Percentiles rank a stretch among this genome's conserved stretches.
Conservation (phyloP, 2,113 vertebrate genomes). For the Salvelinus alpinus region DNA sequence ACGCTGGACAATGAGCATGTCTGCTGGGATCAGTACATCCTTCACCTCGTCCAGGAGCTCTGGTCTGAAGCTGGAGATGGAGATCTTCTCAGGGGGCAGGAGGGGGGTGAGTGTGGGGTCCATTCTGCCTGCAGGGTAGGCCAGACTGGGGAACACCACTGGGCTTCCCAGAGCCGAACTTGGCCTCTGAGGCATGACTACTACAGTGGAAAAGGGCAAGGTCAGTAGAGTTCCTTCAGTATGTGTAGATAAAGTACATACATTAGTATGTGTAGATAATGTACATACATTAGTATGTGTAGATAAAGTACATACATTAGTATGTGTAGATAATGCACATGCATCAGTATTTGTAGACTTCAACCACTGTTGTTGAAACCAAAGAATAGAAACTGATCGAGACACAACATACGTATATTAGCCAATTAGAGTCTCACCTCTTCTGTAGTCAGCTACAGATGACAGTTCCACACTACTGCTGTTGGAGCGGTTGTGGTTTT, state of each 20-base stretch:
- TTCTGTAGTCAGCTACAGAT: conserved; percentile 73
- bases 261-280: too few relatives aligned
- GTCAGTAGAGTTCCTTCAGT: too few relatives aligned
- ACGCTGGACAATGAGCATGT: conserved; percentile 80
- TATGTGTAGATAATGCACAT: too few relatives aligned
- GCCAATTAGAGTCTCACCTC: conserved; percentile 57
- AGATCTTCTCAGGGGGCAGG: conserved; percentile 79
- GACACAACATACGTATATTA: not conserved
- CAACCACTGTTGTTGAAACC: not conserved
- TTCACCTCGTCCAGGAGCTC: conserved; percentile 91
- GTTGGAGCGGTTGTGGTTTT: conserved; percentile 49
- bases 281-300: too few relatives aligned
- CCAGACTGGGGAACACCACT: conserved; percentile 44
- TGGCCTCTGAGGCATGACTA: conserved; percentile 31
- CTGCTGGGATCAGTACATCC: conserved; percentile 89
- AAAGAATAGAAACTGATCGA: not conserved
- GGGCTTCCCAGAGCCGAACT: conserved; percentile 13
- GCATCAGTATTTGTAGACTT: not conserved
- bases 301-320: too few relatives aligned
- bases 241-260: too few relatives aligned
- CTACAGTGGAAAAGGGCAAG: too few relatives aligned
- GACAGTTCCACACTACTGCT: conserved; percentile 63
- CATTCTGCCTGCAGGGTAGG: conserved; percentile 49
- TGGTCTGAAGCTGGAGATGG: conserved; percentile 78
- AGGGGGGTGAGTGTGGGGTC: conserved; percentile 77